These are phyloP conservation scores for Oplegnathus fasciatus DNA, from an alignment of 2,113 vertebrate genomes.

Conservation along the genomic window DNA sequence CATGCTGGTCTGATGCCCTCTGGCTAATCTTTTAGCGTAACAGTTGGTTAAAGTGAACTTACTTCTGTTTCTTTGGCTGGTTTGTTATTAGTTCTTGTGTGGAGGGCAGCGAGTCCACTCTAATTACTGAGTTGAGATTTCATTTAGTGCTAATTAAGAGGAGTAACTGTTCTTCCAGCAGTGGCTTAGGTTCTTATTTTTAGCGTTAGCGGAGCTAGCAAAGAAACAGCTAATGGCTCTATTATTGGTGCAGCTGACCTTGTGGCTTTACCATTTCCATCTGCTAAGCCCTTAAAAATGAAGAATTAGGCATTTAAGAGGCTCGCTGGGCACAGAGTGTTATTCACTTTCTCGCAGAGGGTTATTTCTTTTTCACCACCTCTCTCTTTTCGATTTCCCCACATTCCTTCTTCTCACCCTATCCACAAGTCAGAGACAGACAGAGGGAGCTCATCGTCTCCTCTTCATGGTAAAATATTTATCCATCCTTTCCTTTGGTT, in stretches of 20 bases:
- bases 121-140: conserved; percentile 47
- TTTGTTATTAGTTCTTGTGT: conserved; percentile 41
- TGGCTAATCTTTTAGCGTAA: conserved; percentile 46
- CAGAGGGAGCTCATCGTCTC: conserved; percentile 38
- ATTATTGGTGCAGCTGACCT: conserved; percentile 67
- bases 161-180: conserved; percentile 47
- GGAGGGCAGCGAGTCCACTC: conserved; percentile 25
- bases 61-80: conserved; percentile 43
- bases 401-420: conserved; percentile 3
- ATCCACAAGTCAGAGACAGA: conserved; percentile 21
- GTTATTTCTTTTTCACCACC: conserved; percentile 35
- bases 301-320: conserved; percentile 61
- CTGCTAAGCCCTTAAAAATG: conserved; percentile 66
- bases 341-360: conserved; percentile 38
- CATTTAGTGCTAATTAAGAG: conserved; percentile 59
- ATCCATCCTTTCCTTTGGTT: conserved; percentile 56
- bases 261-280: conserved; percentile 55
- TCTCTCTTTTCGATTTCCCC: conserved; percentile 18
- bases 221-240: conserved; percentile 59
- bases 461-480: conserved; percentile 65
- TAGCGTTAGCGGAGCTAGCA: conserved; percentile 44
- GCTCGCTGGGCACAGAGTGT: conserved; percentile 33
- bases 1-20: conserved; percentile 32
- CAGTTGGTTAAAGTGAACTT: conserved; percentile 56
- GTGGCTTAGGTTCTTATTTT: conserved; percentile 43